Percentiles rank a stretch among this genome's conserved stretches.
Evolutionary conservation across 2,113 vertebrate species (phyloP).

Genomic region (Carollia perspicillata): DNA sequence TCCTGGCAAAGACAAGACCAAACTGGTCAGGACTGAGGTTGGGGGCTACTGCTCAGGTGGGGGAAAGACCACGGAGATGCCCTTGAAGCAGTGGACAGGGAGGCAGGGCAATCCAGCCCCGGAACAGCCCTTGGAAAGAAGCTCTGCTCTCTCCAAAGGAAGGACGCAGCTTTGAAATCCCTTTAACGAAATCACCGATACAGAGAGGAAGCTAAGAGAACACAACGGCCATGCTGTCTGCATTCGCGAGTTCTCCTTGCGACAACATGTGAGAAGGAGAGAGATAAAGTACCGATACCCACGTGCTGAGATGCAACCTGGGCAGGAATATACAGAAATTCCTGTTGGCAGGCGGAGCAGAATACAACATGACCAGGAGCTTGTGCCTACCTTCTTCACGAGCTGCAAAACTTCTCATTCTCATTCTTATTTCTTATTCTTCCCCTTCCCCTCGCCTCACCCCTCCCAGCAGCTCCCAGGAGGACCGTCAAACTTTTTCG

Average conservation of each 20-base stretch:
- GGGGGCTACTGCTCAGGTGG: neutral
- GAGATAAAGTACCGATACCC: neutral
- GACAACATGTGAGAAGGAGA: neutral
- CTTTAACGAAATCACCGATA: constrained; percentile 26
- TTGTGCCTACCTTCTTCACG: neutral
- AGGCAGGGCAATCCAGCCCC: neutral
- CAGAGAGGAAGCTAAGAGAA: neutral
- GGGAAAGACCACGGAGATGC: neutral
- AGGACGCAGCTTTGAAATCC: constrained; percentile 28
- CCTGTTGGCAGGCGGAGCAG: accelerated
- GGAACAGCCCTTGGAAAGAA: constrained; percentile 18
- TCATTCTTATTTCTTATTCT: neutral
- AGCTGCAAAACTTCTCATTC: neutral
- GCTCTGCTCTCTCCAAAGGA: neutral
- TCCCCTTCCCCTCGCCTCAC: neutral
- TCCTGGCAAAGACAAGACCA: neutral
- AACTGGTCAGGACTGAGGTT: neutral
- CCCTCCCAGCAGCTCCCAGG: neutral
- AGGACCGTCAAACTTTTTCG: constrained; percentile 29
- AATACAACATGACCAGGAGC: neutral
- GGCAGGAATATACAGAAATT: neutral
- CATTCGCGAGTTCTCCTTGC: neutral
- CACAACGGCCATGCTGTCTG: neutral
- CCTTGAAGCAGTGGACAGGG: neutral
- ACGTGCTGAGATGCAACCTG: neutral